Conservation (phyloP, 1,140 invertebrate species). For the Plodia interpunctella region DNA sequence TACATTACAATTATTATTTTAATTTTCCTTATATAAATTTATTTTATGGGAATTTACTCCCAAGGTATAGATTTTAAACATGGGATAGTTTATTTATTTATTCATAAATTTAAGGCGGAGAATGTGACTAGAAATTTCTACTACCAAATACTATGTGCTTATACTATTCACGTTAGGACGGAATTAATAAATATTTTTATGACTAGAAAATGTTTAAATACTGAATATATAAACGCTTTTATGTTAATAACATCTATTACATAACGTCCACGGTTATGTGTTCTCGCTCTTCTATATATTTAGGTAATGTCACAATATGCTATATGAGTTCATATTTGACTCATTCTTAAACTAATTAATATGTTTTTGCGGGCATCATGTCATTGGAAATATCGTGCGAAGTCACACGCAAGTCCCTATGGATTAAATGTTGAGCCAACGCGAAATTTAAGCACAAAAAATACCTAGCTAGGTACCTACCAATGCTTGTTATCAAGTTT, state of each 20-base stretch:
- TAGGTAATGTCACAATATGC: not conserved
- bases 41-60: no score
- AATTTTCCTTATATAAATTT: not conserved
- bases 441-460: not conserved
- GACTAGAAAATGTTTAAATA: not conserved
- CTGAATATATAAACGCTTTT: no score
- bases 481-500: no score
- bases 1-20: not conserved
- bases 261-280: no score
- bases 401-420: not conserved
- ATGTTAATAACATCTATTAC: no score
- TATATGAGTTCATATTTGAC: not conserved
- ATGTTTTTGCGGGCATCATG: not conserved
- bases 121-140: constrained; percentile 20
- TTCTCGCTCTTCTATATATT: not conserved
- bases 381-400: not conserved
- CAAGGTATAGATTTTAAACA: no score
- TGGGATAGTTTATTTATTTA: no score
- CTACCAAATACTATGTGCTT: constrained; percentile 10
- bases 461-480: no score
- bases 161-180: constrained; percentile 10
- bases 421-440: not conserved
- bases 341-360: constrained; percentile 1
- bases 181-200: constrained; percentile 4
- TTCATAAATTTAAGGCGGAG: constrained; percentile 8